phyloP scores from a whole-genome alignment of 2,888 invertebrate genomes.

The Drosophila antonietae region DNA sequence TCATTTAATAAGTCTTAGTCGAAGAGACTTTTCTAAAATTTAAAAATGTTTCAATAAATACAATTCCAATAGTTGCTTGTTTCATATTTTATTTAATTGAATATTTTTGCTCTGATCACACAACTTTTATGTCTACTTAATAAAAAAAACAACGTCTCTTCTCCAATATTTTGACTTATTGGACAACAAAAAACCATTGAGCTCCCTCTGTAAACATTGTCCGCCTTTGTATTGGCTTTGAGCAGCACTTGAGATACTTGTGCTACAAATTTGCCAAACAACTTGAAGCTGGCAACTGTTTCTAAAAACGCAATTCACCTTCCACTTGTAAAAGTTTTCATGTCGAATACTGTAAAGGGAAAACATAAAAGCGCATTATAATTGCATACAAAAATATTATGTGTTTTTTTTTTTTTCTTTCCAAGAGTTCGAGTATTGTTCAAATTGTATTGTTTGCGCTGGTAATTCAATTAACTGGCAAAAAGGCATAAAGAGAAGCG shows the following conservation, averaged over 20 bases:
- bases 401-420: background rate
- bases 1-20: too few relatives aligned
- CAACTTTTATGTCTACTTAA: background rate
- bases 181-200: constrained; percentile 29
- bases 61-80: background rate
- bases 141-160: background rate
- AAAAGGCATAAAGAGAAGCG: constrained; percentile 30
- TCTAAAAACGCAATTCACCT: constrained; percentile 45
- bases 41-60: background rate
- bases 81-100: background rate
- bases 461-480: constrained; percentile 46
- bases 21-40: background rate
- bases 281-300: constrained; percentile 55
- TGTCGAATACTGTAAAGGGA: constrained; percentile 8
- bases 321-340: constrained; percentile 48
- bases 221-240: constrained; percentile 12
- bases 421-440: constrained; percentile 4
- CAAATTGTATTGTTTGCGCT: constrained; percentile 40
- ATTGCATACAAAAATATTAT: constrained; percentile 34
- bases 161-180: background rate
- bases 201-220: constrained; percentile 7
- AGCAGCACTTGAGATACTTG: constrained; percentile 33
- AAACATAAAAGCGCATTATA: constrained; percentile 22
- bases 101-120: background rate
- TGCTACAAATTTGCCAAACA: constrained; percentile 41